phyloP scores from a whole-genome alignment of 2,113 vertebrate genomes.

The Ranitomeya variabilis region DNA sequence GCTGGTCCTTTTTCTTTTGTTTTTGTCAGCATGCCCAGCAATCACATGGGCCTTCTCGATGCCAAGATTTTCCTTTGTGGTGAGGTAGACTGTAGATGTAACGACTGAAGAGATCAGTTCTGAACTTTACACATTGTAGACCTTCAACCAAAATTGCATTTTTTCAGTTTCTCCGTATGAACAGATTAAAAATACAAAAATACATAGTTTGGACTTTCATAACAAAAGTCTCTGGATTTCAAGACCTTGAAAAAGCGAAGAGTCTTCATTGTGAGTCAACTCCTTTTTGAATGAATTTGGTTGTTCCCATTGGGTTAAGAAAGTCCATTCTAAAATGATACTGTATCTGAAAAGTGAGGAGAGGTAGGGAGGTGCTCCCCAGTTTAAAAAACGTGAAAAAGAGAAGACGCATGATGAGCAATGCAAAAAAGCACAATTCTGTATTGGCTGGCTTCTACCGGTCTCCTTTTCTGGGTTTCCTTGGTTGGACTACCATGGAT shows the following conservation, averaged over 20 bases:
- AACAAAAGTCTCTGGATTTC: not conserved
- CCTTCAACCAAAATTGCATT: not conserved
- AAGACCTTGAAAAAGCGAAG: not conserved
- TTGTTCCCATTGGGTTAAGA: not conserved
- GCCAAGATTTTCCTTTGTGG: slow-evolving; percentile 15
- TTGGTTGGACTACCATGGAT: too few relatives aligned
- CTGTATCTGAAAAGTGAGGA: too few relatives aligned
- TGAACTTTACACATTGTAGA: not conserved
- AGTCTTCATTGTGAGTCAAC: too few relatives aligned
- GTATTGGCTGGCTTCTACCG: too few relatives aligned
- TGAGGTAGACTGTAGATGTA: not conserved
- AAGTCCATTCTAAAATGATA: not conserved
- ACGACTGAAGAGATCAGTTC: not conserved
- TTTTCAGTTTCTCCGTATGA: too few relatives aligned
- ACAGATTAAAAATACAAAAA: not conserved
- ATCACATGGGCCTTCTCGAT: slow-evolving; percentile 4
- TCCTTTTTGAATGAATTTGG: not conserved
- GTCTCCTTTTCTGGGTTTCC: too few relatives aligned
- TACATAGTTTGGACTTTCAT: not conserved
- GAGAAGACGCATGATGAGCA: too few relatives aligned
- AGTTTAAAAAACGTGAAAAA: too few relatives aligned
- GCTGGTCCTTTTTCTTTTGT: not conserved
- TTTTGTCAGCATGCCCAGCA: not conserved
- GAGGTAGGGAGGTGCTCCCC: too few relatives aligned
- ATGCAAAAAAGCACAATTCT: too few relatives aligned